A percentile compares a stretch with the other conserved stretches of the same genome.
Conservation (phyloP, 2,888 invertebrate species). For the Polyommatus iphigenia region DNA sequence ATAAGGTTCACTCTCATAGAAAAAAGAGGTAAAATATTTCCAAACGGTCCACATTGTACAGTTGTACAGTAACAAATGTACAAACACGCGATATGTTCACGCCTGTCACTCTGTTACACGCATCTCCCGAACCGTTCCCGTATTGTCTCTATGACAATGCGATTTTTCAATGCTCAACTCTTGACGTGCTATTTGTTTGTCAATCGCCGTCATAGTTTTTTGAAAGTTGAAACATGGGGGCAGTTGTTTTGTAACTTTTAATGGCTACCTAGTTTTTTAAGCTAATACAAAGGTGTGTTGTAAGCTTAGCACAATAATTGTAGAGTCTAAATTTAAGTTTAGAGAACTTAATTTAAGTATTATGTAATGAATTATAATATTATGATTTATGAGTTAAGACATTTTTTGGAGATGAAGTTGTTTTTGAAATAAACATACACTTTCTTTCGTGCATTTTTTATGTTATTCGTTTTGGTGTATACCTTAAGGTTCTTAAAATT, state of each 20-base stretch:
- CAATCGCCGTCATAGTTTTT: not conserved
- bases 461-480: not conserved
- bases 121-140: constrained; percentile 38
- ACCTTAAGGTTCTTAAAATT: not conserved
- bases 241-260: not conserved
- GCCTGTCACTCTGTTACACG: constrained; percentile 51
- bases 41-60: not conserved
- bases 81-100: constrained; percentile 48
- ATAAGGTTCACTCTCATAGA: constrained; percentile 42
- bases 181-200: constrained; percentile 20
- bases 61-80: constrained; percentile 28
- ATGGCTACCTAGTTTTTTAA: not conserved
- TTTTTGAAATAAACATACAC: not conserved
- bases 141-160: constrained; percentile 33
- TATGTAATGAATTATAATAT: no score
- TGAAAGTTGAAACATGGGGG: not conserved
- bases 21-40: not conserved
- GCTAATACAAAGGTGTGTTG: not conserved
- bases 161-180: constrained; percentile 6
- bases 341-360: not conserved
- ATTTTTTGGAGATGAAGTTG: no score
- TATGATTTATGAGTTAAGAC: no score
- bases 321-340: no score
- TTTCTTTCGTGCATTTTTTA: not conserved
- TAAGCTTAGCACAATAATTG: not conserved